These are phyloP conservation scores for Pollenia angustigena DNA, from an alignment of 2,888 invertebrate species.

Conservation along the genomic window DNA sequence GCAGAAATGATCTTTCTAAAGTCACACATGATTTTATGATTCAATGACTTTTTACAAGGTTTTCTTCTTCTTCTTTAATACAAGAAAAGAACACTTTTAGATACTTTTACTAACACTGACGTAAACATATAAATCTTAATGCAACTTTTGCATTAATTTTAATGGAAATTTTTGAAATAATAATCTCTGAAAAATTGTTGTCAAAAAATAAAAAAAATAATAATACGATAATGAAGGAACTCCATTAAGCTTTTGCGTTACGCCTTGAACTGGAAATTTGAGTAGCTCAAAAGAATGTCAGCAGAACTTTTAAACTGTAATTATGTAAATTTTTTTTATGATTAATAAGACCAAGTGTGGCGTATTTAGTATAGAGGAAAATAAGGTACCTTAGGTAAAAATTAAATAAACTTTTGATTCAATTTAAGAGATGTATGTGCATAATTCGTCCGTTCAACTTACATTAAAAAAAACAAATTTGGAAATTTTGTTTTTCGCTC, in stretches of 20 bases:
- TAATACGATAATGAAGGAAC: constrained; percentile 17
- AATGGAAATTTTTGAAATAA: constrained; percentile 33
- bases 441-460: too few relatives aligned
- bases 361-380: too few relatives aligned
- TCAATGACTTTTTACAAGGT: constrained; percentile 48
- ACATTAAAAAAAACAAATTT: too few relatives aligned
- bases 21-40: constrained; percentile 62
- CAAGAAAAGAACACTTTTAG: too few relatives aligned
- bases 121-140: constrained; percentile 20
- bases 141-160: constrained; percentile 25
- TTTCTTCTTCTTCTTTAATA: background rate
- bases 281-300: background rate
- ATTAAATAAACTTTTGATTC: too few relatives aligned
- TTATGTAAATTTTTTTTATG: too few relatives aligned
- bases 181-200: constrained; percentile 26
- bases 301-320: background rate
- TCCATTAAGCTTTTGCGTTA: constrained; percentile 1
- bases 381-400: too few relatives aligned
- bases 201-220: background rate
- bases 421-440: too few relatives aligned
- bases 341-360: too few relatives aligned
- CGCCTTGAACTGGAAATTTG: constrained; percentile 13
- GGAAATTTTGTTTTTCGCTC: too few relatives aligned
- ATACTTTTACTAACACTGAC: background rate
- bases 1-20: constrained; percentile 47